Conservation (phyloP, 2,888 invertebrate species). For the Merodon equestris region DNA sequence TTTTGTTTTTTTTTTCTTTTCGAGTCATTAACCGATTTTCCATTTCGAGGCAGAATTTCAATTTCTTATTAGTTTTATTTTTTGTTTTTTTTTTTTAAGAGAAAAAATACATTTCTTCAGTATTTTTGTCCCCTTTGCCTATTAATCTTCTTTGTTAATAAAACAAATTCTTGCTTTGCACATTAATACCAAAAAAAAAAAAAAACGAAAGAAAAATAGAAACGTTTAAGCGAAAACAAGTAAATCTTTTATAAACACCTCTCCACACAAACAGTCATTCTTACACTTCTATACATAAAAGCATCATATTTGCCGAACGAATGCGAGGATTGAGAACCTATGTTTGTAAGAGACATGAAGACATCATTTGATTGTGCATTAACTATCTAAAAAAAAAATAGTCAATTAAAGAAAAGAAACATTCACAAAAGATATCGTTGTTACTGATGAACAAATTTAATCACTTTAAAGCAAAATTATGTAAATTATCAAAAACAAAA, state of each 20-base stretch:
- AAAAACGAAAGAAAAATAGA: slow-evolving; percentile 34
- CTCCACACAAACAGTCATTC: slow-evolving; percentile 65
- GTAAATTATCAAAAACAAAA: slow-evolving; percentile 38
- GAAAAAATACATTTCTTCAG: slow-evolving; percentile 48
- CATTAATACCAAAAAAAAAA: slow-evolving; percentile 54
- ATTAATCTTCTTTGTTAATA: slow-evolving; percentile 70
- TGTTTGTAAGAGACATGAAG: slow-evolving; percentile 67
- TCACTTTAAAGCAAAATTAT: slow-evolving; percentile 68
- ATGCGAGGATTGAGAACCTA: slow-evolving; percentile 66
- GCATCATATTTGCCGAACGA: slow-evolving; percentile 68
- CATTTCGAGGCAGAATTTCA: slow-evolving; percentile 28
- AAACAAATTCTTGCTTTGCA: slow-evolving; percentile 40
- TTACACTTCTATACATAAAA: slow-evolving; percentile 49
- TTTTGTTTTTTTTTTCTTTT: slow-evolving; percentile 23
- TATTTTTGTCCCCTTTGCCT: slow-evolving; percentile 49
- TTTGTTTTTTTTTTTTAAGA: not conserved
- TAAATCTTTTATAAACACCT: slow-evolving; percentile 54
- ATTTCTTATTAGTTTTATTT: not conserved
- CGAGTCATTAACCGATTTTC: slow-evolving; percentile 16
- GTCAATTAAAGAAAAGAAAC: slow-evolving; percentile 41
- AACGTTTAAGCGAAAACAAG: slow-evolving; percentile 44
- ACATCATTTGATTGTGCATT: slow-evolving; percentile 67
- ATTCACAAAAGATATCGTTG: slow-evolving; percentile 55
- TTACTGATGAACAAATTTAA: slow-evolving; percentile 61
- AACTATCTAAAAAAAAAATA: slow-evolving; percentile 34